phyloP scores from a whole-genome alignment of 2,888 invertebrate genomes.

The Tipula vernalis region DNA sequence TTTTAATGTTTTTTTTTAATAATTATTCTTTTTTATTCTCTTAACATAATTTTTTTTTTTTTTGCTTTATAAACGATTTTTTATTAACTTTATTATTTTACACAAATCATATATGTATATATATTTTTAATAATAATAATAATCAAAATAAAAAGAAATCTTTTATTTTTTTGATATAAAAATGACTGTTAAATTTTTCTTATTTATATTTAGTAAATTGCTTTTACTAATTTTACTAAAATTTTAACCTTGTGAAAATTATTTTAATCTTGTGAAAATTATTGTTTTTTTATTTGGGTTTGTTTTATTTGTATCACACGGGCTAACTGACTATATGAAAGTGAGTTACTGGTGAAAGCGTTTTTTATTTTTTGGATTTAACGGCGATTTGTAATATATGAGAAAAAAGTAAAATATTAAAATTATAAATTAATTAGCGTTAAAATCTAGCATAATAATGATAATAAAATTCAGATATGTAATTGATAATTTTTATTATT shows the following conservation, averaged over 20 bases:
- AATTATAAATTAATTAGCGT: not conserved
- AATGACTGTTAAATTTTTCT: not conserved
- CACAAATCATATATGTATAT: not conserved
- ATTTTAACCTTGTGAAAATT: not conserved
- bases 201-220: not conserved
- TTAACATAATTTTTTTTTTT: not conserved
- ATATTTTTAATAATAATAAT: not conserved
- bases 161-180: not conserved
- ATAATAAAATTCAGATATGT: conserved; percentile 4
- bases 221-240: not conserved
- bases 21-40: not conserved
- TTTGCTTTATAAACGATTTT: not conserved
- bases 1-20: not conserved
- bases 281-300: not conserved
- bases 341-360: not conserved
- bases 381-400: not conserved
- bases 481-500: not conserved
- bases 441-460: not conserved
- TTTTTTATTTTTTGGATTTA: not conserved
- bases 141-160: not conserved
- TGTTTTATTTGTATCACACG: not conserved
- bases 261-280: not conserved
- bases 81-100: not conserved
- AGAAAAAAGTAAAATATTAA: not conserved
- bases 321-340: not conserved